Base-by-base conservation (phyloP, 2,113 vertebrate genomes). In the Gnathonemus longibarbis region DNA sequence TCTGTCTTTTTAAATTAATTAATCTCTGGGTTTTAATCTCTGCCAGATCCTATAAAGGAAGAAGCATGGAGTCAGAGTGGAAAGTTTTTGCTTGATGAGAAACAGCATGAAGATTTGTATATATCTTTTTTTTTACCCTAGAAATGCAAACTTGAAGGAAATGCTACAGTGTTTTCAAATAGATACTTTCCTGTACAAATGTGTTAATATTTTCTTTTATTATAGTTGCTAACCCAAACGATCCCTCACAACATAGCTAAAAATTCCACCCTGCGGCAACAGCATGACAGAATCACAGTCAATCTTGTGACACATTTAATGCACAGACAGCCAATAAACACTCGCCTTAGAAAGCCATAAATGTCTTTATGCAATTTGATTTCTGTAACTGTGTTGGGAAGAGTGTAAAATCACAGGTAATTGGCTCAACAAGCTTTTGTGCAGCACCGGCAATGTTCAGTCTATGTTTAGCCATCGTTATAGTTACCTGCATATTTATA, bases 301-400 rank as follows among this genome's bases (percentile, higher is more conserved):
- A 84, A 48, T 48, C 19, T 84, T 48, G 39, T 84, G 83, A 48
- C 39, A 42, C 45, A 46, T 48, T 48, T 84, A 84, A 19, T 84
- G 42, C 24, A 48, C 21, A 84, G 42, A 84, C 35, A 84, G 39
- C 83, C 83, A 48, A 84, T 80, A 80, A 84, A 48, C 42, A 46
- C 45, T 3, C 0, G 83, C 45, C 83, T 84, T 84, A 46, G 42
- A 48, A 84, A 84, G 46, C 24, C 3, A 10, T n/a, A 84, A 84
- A 48, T 21, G 42, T 48, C 24, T 84, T 84, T 84, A 84, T 46
- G 45, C 45, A 48, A 84, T 84, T 46, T 45, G 42, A 24, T 39
- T 84, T n/a, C 83, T 84, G 83, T 45, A 84, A 48, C 83, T 84
- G 83, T 83, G 31, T 48, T 84, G 45, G 74, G 74, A 80, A 80